phyloP scores from a whole-genome alignment of 2,888 invertebrate genomes.

The Liopterus haemorrhoidalis region DNA sequence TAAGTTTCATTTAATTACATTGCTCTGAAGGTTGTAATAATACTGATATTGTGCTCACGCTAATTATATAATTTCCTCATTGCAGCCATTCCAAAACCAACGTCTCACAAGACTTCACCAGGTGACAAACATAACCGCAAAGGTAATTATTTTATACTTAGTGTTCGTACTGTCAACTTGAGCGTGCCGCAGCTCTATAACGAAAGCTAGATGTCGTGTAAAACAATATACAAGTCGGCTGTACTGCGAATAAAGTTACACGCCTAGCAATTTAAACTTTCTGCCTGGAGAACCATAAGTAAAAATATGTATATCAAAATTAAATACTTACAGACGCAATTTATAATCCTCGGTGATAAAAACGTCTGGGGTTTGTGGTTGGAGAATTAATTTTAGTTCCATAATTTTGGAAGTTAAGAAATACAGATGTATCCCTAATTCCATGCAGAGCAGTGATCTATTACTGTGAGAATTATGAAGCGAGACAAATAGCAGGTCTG shows the following conservation, averaged over 20 bases:
- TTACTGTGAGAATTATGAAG: constrained; percentile 17
- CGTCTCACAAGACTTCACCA: constrained; percentile 17
- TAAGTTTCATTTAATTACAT: constrained; percentile 48
- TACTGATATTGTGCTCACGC: neutral
- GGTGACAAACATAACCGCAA: constrained; percentile 20
- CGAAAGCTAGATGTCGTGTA: neutral
- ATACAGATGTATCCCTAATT: constrained; percentile 17
- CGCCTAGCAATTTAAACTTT: constrained; percentile 16
- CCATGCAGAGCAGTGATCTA: constrained; percentile 22
- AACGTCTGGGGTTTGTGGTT: constrained; percentile 20
- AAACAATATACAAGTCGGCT: neutral
- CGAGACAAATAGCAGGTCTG: constrained; percentile 16
- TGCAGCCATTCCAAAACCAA: constrained; percentile 20
- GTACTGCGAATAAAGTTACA: constrained; percentile 16
- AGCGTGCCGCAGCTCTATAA: neutral
- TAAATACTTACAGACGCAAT: too few relatives aligned
- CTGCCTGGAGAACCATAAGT: constrained; percentile 17
- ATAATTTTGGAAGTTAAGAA: constrained; percentile 21
- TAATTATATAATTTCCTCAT: neutral
- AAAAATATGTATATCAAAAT: too few relatives aligned
- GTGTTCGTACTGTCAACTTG: neutral
- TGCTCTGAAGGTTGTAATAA: neutral
- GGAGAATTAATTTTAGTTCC: constrained; percentile 20
- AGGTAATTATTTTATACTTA: constrained; percentile 9
- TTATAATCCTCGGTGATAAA: too few relatives aligned